Evolutionary conservation across 2,888 invertebrate species (phyloP), one percentile per base, ranked within the genome.

Genomic region (Lagria hirta): DNA sequence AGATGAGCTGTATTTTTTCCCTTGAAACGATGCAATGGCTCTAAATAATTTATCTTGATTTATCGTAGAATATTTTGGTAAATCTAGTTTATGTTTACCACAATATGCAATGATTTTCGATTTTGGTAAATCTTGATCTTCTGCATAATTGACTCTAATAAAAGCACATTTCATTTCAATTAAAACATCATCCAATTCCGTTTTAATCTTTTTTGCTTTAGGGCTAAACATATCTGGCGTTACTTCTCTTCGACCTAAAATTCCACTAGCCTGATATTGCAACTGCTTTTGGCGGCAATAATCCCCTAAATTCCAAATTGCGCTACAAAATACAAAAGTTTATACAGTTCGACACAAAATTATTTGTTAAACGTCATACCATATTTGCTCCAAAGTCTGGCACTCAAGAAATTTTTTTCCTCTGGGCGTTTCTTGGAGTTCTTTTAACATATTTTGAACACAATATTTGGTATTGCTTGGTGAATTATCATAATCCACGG

Each of bases 401-500:
- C 90, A 83, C 54, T 88, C 86, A 36, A 95, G 75, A 70, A 95
- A 91, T 43, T 76, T 76, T 62, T 83, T 83, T 12, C 96, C 95
- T 60, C 84, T 75, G 2, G 86, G 85, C 13, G 89, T 83, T 60
- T 92, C 91, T 71, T 95, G 95, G 36, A 89, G 75, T 50, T 93
- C 91, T 55, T 90, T 83, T 38, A 99, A 74, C 75, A 98, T 92
- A 73, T 92, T 91, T 72, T 98, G 96, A 33, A 99, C 77, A 62
- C 93, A 92, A 71, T 99, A 99, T 72, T 99, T 99, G 8, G 90
- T 85, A 69, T 94, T 95, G 30, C 89, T 85, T 14, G 91, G 88
- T 3, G 88, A 80, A 73, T 93, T 96, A 62, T 97, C 95, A 73
- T 84, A 97, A 55, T 91, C 86, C 29, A 97, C 79, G 22, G 91